phyloP scores from a whole-genome alignment of 1,140 invertebrate genomes.

The Nylanderia fulva region DNA sequence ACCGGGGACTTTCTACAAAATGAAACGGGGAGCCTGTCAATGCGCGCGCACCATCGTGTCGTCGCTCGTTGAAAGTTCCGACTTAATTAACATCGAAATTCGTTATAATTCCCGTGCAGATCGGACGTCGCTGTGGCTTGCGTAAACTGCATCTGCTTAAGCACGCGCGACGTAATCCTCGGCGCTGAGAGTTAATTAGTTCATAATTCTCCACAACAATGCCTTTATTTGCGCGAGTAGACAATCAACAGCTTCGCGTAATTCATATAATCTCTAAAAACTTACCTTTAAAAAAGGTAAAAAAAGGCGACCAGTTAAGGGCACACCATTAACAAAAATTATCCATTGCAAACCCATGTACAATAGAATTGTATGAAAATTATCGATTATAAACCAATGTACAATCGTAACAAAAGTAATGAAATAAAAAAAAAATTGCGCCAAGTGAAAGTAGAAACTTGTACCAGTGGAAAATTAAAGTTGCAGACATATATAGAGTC shows the following conservation, averaged over 20 bases:
- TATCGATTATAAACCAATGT: too few species aligned
- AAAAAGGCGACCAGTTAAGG: too few species aligned
- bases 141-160: constrained; percentile 34
- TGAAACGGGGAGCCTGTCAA: constrained; percentile 11
- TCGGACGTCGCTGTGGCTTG: constrained; percentile 37
- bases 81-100: constrained; percentile 52
- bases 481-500: too few species aligned
- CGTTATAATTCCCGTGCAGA: constrained; percentile 39
- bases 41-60: neutral
- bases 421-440: too few species aligned
- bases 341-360: too few species aligned
- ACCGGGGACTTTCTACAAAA: constrained; percentile 21
- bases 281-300: too few species aligned
- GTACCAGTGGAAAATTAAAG: too few species aligned
- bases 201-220: constrained; percentile 54
- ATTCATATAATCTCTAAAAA: too few species aligned
- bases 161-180: constrained; percentile 35
- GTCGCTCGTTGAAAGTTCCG: constrained; percentile 33
- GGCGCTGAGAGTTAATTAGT: constrained; percentile 42
- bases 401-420: too few species aligned
- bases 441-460: too few species aligned
- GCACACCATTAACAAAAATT: too few species aligned
- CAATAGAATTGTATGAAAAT: too few species aligned
- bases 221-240: constrained; percentile 32
- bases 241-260: neutral